Base-by-base conservation (phyloP, 2,888 invertebrate genomes). In the Exocentrus adspersus region DNA sequence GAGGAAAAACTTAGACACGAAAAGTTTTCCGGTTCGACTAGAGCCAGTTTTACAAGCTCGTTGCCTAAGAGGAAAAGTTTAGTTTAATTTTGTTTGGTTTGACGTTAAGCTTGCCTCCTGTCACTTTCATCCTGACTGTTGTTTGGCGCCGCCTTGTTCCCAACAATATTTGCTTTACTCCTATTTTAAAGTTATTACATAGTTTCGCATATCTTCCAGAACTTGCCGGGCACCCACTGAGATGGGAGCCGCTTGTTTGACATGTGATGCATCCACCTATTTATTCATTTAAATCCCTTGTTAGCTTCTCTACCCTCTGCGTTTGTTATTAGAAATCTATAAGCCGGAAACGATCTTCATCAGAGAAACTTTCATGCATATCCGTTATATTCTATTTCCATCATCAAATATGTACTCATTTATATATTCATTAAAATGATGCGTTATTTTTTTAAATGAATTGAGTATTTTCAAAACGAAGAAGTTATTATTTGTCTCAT, bases 1-100 rank as follows among this genome's bases (percentile, higher is more conserved):
- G 76, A 76, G 77, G 82, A 82, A 83, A 81, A 82, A 82, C 82
- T 83, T 82, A 81, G 80, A 80, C 80, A 78, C 77, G 81, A 79
- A 82, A 83, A 82, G 79, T 83, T 82, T 81, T 79, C 76, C 75
- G 77, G 75, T 75, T 75, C 75, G 77, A 76, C 77, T 78, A 76
- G 77, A 76, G 73, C 77, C 75, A 75, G 79, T 80, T 78, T 80
- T 78, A 80, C 79, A 78, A 78, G 78, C 77, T 77, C 79, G 78
- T 79, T 79, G 79, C 80, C 80, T 80, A 81, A 82, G 81, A 82
- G 81, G 82, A 82, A 83, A 83, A 83, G 80, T 83, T 82, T 82
- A 80, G 81, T 82, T 82, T 81, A 82, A 82, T 82, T 82, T 83
- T 82, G 82, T 83, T 83, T 82, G 81, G 81, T 82, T 82, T 82